These are phyloP conservation scores for Dinomys branickii DNA, from an alignment of 2,113 vertebrate genomes.

Conservation along the genomic window DNA sequence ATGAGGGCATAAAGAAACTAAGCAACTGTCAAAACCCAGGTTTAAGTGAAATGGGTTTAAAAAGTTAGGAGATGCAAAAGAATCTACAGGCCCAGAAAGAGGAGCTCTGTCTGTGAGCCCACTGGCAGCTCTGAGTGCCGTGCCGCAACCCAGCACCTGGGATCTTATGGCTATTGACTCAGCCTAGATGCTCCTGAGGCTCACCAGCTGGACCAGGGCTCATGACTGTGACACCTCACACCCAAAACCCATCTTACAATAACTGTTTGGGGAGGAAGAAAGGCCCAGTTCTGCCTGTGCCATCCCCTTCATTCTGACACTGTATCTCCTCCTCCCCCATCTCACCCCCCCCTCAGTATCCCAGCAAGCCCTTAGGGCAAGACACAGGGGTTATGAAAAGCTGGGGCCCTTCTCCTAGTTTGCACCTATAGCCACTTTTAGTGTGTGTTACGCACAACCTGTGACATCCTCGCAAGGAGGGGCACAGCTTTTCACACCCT, in stretches of 20 bases:
- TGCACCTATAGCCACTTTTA: neutral
- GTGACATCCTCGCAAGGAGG: neutral
- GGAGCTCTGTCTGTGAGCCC: neutral
- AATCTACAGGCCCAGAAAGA: too few species aligned
- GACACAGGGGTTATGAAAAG: neutral
- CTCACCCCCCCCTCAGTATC: neutral
- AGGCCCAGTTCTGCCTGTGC: neutral
- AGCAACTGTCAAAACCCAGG: neutral
- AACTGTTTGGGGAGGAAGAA: neutral
- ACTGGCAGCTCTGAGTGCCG: neutral
- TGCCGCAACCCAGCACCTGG: neutral
- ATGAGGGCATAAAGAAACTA: neutral
- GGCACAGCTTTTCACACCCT: neutral
- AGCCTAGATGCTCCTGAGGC: neutral
- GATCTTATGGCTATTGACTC: neutral
- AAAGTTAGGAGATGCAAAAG: neutral
- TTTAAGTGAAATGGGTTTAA: neutral
- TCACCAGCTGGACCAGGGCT: neutral
- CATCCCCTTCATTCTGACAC: neutral
- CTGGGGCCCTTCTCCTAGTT: neutral
- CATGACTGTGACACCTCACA: accelerated
- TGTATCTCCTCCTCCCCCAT: accelerated
- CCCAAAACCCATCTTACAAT: too few species aligned
- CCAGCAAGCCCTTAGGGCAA: neutral
- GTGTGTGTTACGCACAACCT: neutral